phyloP scores from a whole-genome alignment of 2,888 invertebrate genomes.

The Seira musarum region DNA sequence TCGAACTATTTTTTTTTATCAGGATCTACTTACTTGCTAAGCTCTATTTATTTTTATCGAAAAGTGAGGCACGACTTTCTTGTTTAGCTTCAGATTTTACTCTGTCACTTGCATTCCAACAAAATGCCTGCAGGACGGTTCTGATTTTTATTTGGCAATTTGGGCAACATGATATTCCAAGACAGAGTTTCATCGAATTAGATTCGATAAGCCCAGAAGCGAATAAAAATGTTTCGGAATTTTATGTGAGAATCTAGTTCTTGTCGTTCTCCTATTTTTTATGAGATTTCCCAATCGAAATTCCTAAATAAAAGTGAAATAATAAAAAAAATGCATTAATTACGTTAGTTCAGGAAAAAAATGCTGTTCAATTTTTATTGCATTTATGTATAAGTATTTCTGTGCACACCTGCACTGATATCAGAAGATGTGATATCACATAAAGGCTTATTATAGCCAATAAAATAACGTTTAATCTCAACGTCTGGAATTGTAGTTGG shows the following conservation, averaged over 20 bases:
- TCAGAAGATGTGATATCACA: background rate
- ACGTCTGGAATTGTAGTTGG: no score
- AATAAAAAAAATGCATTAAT: slow-evolving; percentile 56
- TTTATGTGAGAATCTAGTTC: slow-evolving; percentile 1
- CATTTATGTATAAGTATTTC: slow-evolving; percentile 9
- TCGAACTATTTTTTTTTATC: background rate
- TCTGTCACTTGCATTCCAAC: slow-evolving; percentile 7
- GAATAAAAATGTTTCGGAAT: slow-evolving; percentile 4
- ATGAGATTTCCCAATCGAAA: background rate
- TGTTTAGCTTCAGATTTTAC: background rate
- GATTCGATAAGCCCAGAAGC: background rate
- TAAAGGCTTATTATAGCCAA: slow-evolving; percentile 11
- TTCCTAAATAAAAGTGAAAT: slow-evolving; percentile 18
- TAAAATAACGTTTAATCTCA: slow-evolving; percentile 18
- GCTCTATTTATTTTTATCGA: slow-evolving; percentile 5
- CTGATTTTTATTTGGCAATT: background rate
- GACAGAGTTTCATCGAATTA: background rate
- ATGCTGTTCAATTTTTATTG: slow-evolving; percentile 5
- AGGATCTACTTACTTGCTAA: background rate
- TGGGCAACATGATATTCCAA: background rate
- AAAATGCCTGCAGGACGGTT: background rate
- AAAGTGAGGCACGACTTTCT: slow-evolving; percentile 8
- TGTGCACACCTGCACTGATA: slow-evolving; percentile 11
- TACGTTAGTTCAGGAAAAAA: slow-evolving; percentile 30
- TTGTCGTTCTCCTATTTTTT: no score